Base-by-base conservation (phyloP, 2,888 invertebrate genomes). In the Cremastinae sp. region DNA sequence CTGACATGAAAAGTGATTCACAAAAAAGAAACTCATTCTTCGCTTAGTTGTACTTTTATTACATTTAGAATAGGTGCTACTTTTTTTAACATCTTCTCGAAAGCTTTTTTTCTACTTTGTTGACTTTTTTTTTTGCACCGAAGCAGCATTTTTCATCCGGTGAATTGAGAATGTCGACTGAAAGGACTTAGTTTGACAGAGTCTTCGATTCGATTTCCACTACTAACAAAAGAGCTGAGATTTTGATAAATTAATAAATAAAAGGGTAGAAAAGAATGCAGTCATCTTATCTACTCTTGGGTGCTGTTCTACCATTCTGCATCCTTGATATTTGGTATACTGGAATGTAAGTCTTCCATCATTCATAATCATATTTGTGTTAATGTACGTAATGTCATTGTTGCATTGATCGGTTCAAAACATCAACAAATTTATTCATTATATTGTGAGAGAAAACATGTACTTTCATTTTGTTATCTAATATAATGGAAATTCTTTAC, bases 301-400 rank as follows among this genome's bases (percentile, higher is more conserved):
- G 83, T 80, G 83, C 84, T 79, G 78, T 85, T 83, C 76, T 87
- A 78, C 86, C 86, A 78, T 82, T 86, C 85, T 70, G 82, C 85
- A 76, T 81, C 79, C 81, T 88, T 85, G 88, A 88, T 86, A 85
- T 87, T 80, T 88, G 87, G 87, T 87, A 85, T 83, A 84, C 81
- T 62, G 85, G 86, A 87, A 82, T 84, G 89, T 89, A 89, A 89
- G 89, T 89, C 77, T 53, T 69, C 53, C 61, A 73, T 51, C 77
- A 18, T 51, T 59, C 34, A 28, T 73, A 70, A 74, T 61, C 69
- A 69, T 43, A 65, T 68, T 76, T 74, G 38, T 70, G 59, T 47
- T 47, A 38, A 54, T 70, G 62, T 68, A 61, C 70, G 54, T 70
- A 53, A 56, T 73, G 61, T 65, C 59, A 34, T 59, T 54, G 45